These are phyloP conservation scores for Palythoa caribaeorum DNA, from an alignment of 92 coral and sea anemone species.

Conservation along the genomic window DNA sequence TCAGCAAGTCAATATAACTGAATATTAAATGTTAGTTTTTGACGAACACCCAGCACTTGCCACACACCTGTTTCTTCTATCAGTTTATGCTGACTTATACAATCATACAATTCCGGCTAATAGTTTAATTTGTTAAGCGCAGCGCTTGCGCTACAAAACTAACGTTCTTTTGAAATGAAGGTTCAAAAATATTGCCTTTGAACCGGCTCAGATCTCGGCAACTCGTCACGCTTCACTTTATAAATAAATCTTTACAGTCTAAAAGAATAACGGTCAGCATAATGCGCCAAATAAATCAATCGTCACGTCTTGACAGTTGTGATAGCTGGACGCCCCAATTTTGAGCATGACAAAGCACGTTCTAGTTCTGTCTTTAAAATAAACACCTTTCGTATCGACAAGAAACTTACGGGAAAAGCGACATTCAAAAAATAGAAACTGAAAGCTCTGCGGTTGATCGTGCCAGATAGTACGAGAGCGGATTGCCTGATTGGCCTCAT, in stretches of 20 bases:
- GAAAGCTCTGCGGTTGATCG: neutral
- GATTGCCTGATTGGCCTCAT: neutral
- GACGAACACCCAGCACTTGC: too few species aligned
- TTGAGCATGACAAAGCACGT: slow-evolving; percentile 37
- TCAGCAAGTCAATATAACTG: too few species aligned
- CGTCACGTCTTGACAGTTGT: neutral
- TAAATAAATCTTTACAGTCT: neutral
- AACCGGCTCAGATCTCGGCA: too few species aligned
- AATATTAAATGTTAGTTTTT: too few species aligned
- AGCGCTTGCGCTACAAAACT: too few species aligned
- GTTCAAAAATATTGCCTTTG: too few species aligned
- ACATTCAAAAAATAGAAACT: neutral
- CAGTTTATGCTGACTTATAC: too few species aligned
- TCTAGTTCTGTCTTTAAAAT: neutral
- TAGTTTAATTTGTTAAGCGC: too few species aligned
- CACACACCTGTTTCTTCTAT: too few species aligned
- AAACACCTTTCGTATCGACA: neutral
- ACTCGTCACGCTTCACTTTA: too few species aligned
- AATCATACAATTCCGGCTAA: too few species aligned
- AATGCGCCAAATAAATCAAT: slow-evolving; percentile 14
- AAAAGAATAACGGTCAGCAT: neutral
- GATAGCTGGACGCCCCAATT: slow-evolving; percentile 3
- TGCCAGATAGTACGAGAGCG: neutral
- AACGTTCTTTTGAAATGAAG: too few species aligned
- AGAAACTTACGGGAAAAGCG: neutral